Conservation (phyloP, 2,888 invertebrate species). For the Sinopyrophorus schimmeli region DNA sequence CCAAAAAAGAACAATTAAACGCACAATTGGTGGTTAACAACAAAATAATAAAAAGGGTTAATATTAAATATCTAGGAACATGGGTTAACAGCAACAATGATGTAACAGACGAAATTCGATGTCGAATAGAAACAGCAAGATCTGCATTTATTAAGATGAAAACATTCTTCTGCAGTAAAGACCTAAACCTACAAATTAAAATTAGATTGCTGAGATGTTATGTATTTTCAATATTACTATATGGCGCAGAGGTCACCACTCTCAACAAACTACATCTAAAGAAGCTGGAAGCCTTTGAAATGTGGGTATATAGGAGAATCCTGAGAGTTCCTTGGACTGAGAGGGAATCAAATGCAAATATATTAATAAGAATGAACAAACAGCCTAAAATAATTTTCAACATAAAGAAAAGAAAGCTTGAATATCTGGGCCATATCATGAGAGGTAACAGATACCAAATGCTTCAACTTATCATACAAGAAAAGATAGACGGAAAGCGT, state of each 20-base stretch:
- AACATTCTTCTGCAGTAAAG: constrained; percentile 1
- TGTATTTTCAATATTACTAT: not conserved
- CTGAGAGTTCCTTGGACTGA: too few species aligned
- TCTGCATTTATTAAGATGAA: constrained; percentile 3
- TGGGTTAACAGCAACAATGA: not conserved
- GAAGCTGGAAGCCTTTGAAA: not conserved
- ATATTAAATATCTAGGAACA: constrained; percentile 4
- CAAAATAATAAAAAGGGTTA: not conserved
- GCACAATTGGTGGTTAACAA: constrained; percentile 1
- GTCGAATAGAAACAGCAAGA: constrained; percentile 3
- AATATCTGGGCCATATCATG: too few species aligned
- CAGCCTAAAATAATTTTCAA: too few species aligned
- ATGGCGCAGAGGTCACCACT: not conserved
- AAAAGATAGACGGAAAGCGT: too few species aligned
- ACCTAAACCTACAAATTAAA: not conserved
- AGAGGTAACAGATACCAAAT: too few species aligned
- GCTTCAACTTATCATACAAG: too few species aligned
- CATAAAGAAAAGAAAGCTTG: too few species aligned
- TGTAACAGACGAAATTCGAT: constrained; percentile 1
- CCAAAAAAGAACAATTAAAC: constrained; percentile 1
- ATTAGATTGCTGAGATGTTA: not conserved
- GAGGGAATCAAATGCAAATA: too few species aligned
- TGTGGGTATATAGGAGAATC: too few species aligned
- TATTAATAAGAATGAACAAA: too few species aligned
- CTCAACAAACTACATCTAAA: not conserved